phyloP scores from a whole-genome alignment of 92 coral and sea anemone species.

The Blastomussa wellsi region DNA sequence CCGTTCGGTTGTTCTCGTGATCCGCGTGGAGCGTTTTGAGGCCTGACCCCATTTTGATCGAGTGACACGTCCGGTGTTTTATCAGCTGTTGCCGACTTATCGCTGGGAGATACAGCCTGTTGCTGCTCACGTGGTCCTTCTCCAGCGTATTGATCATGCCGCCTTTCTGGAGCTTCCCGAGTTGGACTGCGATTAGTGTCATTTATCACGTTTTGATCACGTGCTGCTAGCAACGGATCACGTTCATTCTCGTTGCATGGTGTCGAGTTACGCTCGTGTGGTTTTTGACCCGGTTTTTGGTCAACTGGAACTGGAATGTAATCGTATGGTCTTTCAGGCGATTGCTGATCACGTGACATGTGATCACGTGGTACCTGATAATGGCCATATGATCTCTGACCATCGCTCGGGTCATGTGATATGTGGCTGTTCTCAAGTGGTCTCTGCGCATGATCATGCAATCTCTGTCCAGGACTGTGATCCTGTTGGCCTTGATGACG shows the following conservation, averaged over 20 bases:
- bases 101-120: constrained; percentile 19
- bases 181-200: constrained; percentile 6
- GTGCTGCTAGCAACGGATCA: constrained; percentile 18
- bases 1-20: constrained; percentile 37
- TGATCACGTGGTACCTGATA: constrained; percentile 41
- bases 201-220: constrained; percentile 16
- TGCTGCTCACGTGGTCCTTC: constrained; percentile 44
- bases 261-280: constrained; percentile 14
- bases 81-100: constrained; percentile 12
- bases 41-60: constrained; percentile 27
- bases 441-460: constrained; percentile 7
- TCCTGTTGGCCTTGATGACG: constrained; percentile 10
- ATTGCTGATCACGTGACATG: constrained; percentile 17
- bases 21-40: constrained; percentile 25
- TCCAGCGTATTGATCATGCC: constrained; percentile 42
- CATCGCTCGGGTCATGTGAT: constrained; percentile 32
- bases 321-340: constrained; percentile 6
- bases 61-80: constrained; percentile 17
- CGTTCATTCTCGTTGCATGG: constrained; percentile 17
- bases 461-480: constrained; percentile 10
- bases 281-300: constrained; percentile 23
- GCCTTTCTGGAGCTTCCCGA: constrained; percentile 15
- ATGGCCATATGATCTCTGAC: constrained; percentile 29
- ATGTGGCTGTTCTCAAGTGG: constrained; percentile 30
- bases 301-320: constrained; percentile 26